Evolutionary conservation across 2,113 vertebrate genomes (phyloP).

Genomic region (Takifugu bimaculatus): DNA sequence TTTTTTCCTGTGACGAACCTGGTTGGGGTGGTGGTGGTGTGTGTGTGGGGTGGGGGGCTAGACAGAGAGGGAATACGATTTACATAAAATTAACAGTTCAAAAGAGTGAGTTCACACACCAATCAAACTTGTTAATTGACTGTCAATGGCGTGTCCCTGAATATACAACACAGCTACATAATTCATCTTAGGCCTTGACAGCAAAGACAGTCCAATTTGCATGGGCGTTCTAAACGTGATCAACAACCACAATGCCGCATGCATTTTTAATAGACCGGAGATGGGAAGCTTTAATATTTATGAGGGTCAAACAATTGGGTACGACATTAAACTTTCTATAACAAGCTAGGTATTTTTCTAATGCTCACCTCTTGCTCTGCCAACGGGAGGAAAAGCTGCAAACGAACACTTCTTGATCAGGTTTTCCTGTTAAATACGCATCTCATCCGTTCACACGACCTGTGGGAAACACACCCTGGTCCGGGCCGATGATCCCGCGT

Average conservation of each 20-base stretch:
- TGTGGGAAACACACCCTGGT: not conserved
- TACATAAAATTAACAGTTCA: constrained; percentile 99
- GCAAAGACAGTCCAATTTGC: constrained; percentile 98
- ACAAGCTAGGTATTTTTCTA: constrained; percentile 72
- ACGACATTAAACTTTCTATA: constrained; percentile 83
- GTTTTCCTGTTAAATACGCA: not conserved
- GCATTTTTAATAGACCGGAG: constrained; percentile 94
- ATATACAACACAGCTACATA: constrained; percentile 97
- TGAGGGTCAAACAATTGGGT: constrained; percentile 91
- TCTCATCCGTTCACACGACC: no score
- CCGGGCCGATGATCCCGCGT: no score
- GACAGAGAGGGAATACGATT: constrained; percentile 89
- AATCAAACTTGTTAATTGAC: constrained; percentile 99
- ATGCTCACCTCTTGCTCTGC: constrained; percentile 46
- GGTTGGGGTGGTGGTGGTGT: constrained; percentile 75
- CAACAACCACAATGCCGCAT: constrained; percentile 97
- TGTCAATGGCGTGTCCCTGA: constrained; percentile 97
- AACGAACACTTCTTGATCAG: constrained; percentile 29
- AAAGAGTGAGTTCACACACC: constrained; percentile 99
- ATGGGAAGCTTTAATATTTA: constrained; percentile 92
- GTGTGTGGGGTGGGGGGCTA: constrained; percentile 74
- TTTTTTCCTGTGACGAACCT: constrained; percentile 81
- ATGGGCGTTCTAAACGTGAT: constrained; percentile 98
- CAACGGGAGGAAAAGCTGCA: constrained; percentile 50
- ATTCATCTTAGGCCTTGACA: constrained; percentile 96